These are phyloP conservation scores for Lota lota DNA, from an alignment of 2,113 vertebrate species.

Conservation along the genomic window DNA sequence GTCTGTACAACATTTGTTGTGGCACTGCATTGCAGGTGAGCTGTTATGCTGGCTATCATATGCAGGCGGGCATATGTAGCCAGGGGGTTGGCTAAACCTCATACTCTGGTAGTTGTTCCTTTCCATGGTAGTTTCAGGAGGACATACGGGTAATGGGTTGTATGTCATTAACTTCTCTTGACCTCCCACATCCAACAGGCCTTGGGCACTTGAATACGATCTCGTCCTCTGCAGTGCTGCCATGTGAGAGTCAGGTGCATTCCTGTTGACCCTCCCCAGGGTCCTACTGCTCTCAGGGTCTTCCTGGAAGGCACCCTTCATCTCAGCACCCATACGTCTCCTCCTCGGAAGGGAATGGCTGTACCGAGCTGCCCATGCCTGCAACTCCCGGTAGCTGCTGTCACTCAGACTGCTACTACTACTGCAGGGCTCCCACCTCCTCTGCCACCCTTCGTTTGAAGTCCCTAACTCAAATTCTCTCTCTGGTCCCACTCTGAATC, in stretches of 20 bases:
- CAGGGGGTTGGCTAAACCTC: slow-evolving; percentile 75
- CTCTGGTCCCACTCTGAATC: slow-evolving; percentile 39
- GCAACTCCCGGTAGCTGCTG: slow-evolving; percentile 64
- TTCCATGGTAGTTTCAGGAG: slow-evolving; percentile 34
- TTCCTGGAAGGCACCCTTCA: slow-evolving; percentile 42
- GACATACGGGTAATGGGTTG: slow-evolving; percentile 23
- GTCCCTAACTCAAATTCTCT: slow-evolving; percentile 42
- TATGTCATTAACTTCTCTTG: slow-evolving; percentile 24
- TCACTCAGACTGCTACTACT: slow-evolving; percentile 47
- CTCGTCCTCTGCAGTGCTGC: slow-evolving; percentile 30
- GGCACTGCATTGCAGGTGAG: slow-evolving; percentile 18
- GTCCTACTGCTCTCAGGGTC: slow-evolving; percentile 36
- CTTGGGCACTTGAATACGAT: slow-evolving; percentile 32
- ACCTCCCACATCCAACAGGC: slow-evolving; percentile 37
- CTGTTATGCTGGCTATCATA: slow-evolving; percentile 76
- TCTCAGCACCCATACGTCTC: slow-evolving; percentile 53
- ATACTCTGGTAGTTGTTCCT: slow-evolving; percentile 40
- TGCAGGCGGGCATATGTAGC: slow-evolving; percentile 83
- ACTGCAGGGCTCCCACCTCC: slow-evolving; percentile 50
- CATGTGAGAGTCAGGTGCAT: slow-evolving; percentile 25
- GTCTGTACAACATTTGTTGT: slow-evolving; percentile 15
- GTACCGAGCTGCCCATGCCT: slow-evolving; percentile 67
- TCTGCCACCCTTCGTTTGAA: slow-evolving; percentile 53
- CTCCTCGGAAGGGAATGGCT: slow-evolving; percentile 68
- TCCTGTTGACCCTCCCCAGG: slow-evolving; percentile 35